These are phyloP conservation scores for Maniola jurtina DNA, from an alignment of 1,140 invertebrate species.

Conservation along the genomic window DNA sequence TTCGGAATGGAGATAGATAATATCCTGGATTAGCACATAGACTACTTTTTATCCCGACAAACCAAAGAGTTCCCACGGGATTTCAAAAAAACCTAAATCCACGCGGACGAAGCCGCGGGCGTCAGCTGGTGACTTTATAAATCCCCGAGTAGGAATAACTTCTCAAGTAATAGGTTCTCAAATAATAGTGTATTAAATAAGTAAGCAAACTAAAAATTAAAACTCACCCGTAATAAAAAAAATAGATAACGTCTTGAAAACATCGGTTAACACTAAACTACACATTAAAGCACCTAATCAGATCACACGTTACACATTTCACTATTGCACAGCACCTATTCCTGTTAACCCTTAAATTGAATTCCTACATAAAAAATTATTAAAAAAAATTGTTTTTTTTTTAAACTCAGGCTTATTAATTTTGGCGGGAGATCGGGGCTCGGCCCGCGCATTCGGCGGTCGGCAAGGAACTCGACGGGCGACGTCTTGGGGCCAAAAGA, in stretches of 20 bases:
- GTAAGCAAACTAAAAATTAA: background rate
- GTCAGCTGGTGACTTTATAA: too few relatives aligned
- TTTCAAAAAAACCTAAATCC: too few relatives aligned
- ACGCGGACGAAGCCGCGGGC: too few relatives aligned
- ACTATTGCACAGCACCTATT: slow-evolving; percentile 25
- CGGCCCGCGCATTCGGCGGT: slow-evolving; percentile 63
- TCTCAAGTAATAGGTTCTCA: too few relatives aligned
- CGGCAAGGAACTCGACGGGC: slow-evolving; percentile 70
- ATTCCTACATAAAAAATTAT: too few relatives aligned
- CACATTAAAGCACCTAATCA: slow-evolving; percentile 35
- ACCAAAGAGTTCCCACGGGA: too few relatives aligned
- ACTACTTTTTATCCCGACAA: too few relatives aligned
- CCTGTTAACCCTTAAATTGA: background rate
- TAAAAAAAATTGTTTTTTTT: too few relatives aligned
- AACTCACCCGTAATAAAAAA: slow-evolving; percentile 20
- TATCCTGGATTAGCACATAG: too few relatives aligned
- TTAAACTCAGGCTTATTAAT: slow-evolving; percentile 28
- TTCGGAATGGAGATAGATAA: too few relatives aligned
- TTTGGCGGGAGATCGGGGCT: slow-evolving; percentile 47
- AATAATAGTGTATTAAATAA: too few relatives aligned
- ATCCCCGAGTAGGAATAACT: too few relatives aligned
- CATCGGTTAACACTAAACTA: slow-evolving; percentile 26
- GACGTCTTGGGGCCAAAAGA: slow-evolving; percentile 71
- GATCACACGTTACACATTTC: slow-evolving; percentile 28
- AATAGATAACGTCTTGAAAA: slow-evolving; percentile 3